These are phyloP conservation scores for Hemiprocne comata DNA, from an alignment of 2,113 vertebrate genomes.

Conservation along the genomic window DNA sequence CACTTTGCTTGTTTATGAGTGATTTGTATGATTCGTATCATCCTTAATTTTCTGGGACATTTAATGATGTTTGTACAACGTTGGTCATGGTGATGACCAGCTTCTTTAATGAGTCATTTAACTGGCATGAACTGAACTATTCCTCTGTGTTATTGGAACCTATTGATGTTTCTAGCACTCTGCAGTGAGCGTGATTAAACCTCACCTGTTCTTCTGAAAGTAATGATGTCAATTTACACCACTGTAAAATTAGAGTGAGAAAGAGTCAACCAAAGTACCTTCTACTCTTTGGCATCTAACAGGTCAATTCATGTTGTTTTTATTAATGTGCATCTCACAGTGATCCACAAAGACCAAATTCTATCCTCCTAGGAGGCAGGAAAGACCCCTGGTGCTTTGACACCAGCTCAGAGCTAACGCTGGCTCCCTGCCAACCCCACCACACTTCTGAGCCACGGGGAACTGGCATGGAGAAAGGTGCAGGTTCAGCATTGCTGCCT, in stretches of 20 bases:
- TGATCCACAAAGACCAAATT: constrained; percentile 8
- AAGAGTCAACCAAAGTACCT: neutral
- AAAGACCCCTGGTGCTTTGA: constrained; percentile 24
- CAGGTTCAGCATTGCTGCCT: neutral
- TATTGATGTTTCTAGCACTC: neutral
- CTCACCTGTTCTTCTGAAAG: neutral
- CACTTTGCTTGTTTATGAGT: neutral
- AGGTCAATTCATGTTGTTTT: neutral
- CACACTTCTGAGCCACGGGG: neutral
- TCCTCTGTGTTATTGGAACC: neutral
- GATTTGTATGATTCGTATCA: neutral
- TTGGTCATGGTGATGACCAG: accelerated
- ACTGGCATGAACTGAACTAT: neutral
- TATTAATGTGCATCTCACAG: neutral
- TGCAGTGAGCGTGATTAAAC: neutral
- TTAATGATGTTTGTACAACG: constrained; percentile 56
- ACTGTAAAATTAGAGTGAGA: neutral
- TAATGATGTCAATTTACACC: neutral
- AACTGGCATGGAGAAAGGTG: constrained; percentile 4
- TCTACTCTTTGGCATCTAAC: neutral
- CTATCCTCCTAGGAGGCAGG: constrained; percentile 21
- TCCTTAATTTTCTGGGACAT: constrained; percentile 9
- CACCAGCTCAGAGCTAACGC: neutral
- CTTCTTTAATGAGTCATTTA: constrained; percentile 31
- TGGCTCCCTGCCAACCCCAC: neutral